Percentiles rank a stretch among this genome's conserved stretches.
These are phyloP conservation scores for Pseudochirops cupreus DNA, from an alignment of 2,797 vertebrate genomes.

Conservation along the genomic window DNA sequence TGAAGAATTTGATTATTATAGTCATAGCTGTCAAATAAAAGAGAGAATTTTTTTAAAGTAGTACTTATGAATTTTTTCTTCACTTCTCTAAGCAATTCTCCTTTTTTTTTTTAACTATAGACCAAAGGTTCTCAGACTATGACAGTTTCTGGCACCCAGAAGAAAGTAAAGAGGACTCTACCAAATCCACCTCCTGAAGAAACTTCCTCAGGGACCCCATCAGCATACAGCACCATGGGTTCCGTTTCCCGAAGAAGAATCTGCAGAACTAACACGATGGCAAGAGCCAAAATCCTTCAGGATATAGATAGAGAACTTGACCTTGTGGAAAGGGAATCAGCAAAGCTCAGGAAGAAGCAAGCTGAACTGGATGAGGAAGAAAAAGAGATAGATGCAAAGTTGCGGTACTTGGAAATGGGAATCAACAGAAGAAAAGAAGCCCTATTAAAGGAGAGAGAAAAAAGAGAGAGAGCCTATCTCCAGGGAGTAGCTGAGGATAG, in stretches of 20 bases:
- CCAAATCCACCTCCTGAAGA: conserved; percentile 98
- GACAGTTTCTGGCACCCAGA: conserved; percentile 92
- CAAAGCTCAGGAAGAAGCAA: conserved; percentile 99
- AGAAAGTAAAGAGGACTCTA: conserved; percentile 98
- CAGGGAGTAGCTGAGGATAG: conserved; percentile 99
- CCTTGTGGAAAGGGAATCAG: conserved; percentile 98
- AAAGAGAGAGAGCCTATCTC: conserved; percentile 97
- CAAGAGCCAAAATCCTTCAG: conserved; percentile 98
- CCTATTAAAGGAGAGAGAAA: conserved; percentile 97
- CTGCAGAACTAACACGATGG: conserved; percentile 97
- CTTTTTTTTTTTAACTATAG: conserved; percentile 84
- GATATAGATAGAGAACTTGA: conserved; percentile 99
- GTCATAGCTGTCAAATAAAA: not conserved
- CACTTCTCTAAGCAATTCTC: not conserved
- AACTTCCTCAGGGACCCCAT: conserved; percentile 87
- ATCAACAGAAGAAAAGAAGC: conserved; percentile 99
- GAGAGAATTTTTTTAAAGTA: conserved; percentile 12
- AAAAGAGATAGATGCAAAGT: conserved; percentile 99
- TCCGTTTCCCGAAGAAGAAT: conserved; percentile 94
- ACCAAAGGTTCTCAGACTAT: conserved; percentile 89
- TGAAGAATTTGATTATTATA: conserved; percentile 16
- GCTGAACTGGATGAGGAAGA: conserved; percentile 99
- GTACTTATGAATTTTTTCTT: not conserved
- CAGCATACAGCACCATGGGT: conserved; percentile 90
- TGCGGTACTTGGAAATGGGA: conserved; percentile 99